These are phyloP conservation scores for Diploptera punctata DNA, from an alignment of 2,888 invertebrate genomes.

Conservation along the genomic window DNA sequence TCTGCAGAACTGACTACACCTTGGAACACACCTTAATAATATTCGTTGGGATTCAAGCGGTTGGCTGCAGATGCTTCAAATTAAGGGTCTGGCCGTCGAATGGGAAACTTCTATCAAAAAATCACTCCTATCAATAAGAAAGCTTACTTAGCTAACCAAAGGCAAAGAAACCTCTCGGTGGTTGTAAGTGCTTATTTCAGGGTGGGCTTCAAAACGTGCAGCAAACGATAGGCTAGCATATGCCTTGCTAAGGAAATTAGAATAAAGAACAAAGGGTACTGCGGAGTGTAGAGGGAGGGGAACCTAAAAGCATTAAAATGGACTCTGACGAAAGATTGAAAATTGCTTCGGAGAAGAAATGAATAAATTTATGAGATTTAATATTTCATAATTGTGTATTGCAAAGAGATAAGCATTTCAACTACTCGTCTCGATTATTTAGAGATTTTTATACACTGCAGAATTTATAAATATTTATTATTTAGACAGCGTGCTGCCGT, in stretches of 20 bases:
- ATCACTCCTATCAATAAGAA: conserved; percentile 19
- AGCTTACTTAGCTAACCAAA: not conserved
- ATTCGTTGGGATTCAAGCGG: conserved; percentile 19
- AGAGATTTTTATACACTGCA: too few species aligned
- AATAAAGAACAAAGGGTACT: conserved; percentile 3
- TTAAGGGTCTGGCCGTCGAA: conserved; percentile 33
- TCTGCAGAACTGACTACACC: not conserved
- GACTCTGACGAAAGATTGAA: not conserved
- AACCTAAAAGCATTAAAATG: not conserved
- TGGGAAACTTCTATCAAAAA: conserved; percentile 31
- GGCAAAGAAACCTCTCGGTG: not conserved
- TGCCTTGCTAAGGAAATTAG: not conserved
- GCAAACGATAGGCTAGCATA: not conserved
- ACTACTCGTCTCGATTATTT: too few species aligned
- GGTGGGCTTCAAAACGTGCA: conserved; percentile 20
- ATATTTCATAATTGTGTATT: not conserved
- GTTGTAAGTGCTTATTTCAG: conserved; percentile 23
- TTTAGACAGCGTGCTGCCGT: too few species aligned
- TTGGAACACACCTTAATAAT: conserved; percentile 11
- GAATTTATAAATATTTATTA: too few species aligned
- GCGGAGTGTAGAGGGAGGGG: too few species aligned
- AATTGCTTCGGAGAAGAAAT: conserved; percentile 3
- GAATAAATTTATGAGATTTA: not conserved
- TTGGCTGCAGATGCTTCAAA: conserved; percentile 28
- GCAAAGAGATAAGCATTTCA: too few species aligned